These are phyloP conservation scores for Babylonia areolata DNA, from an alignment of 1,140 invertebrate species.

Conservation along the genomic window DNA sequence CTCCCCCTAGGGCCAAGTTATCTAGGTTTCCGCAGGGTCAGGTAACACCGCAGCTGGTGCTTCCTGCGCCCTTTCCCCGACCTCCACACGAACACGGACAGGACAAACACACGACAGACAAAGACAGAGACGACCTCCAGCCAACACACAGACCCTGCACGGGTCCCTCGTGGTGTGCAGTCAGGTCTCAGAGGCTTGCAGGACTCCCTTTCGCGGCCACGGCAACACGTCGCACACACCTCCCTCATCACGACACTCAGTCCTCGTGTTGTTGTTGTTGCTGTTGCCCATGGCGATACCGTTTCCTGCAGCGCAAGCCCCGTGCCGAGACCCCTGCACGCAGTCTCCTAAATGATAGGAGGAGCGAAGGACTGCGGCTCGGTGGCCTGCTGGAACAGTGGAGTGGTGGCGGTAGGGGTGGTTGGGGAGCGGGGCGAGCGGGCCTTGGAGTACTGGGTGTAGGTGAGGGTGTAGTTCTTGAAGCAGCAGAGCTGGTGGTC, in stretches of 20 bases:
- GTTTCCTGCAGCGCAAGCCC: background rate
- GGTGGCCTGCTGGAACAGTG: slow-evolving; percentile 94
- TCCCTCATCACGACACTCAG: background rate
- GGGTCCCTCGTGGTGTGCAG: slow-evolving; percentile 31
- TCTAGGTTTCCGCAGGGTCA: slow-evolving; percentile 56
- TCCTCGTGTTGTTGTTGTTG: too few relatives aligned
- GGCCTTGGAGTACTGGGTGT: slow-evolving; percentile 84
- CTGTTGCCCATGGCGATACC: background rate
- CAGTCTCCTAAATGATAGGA: slow-evolving; percentile 64
- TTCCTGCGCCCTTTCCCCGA: slow-evolving; percentile 57
- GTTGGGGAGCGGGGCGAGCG: slow-evolving; percentile 79
- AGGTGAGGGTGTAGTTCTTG: slow-evolving; percentile 94
- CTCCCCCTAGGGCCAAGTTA: slow-evolving; percentile 42
- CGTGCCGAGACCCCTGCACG: slow-evolving; percentile 50
- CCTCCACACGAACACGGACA: slow-evolving; percentile 57
- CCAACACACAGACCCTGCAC: slow-evolving; percentile 26
- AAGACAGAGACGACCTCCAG: slow-evolving; percentile 29
- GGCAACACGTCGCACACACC: background rate
- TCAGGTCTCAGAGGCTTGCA: slow-evolving; percentile 15
- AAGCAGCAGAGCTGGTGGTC: slow-evolving; percentile 91
- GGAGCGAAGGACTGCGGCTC: slow-evolving; percentile 78
- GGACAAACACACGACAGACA: slow-evolving; percentile 19
- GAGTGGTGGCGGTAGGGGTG: slow-evolving; percentile 58
- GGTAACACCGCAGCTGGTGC: slow-evolving; percentile 50
- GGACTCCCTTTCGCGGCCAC: background rate